Conservation (phyloP, 1,140 invertebrate genomes). For the Microvelia longipes region DNA sequence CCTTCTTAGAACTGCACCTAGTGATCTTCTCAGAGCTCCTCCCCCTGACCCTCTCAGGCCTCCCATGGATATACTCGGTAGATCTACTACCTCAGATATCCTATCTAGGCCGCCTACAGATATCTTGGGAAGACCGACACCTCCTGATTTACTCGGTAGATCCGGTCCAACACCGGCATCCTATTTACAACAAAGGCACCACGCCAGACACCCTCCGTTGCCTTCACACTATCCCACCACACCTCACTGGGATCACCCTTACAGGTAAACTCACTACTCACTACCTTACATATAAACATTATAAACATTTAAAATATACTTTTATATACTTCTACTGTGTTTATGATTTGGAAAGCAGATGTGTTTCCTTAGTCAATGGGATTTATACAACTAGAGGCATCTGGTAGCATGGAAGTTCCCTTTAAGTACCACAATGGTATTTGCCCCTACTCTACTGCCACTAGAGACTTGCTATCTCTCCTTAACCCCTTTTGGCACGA, state of each 20-base stretch:
- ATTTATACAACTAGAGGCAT: no score
- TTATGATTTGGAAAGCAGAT: no score
- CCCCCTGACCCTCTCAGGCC: not conserved
- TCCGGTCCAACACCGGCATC: conserved; percentile 10
- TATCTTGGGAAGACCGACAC: not conserved
- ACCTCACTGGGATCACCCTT: conserved; percentile 21
- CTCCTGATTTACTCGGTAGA: not conserved
- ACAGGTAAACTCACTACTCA: conserved; percentile 6
- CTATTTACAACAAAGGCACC: conserved; percentile 17
- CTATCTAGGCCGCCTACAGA: not conserved
- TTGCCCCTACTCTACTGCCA: no score
- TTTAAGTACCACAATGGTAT: no score
- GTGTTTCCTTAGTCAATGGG: no score
- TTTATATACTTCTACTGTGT: no score
- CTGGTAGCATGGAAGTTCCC: no score
- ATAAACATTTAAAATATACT: no score
- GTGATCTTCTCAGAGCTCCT: not conserved
- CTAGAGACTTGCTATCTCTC: no score
- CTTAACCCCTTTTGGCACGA: no score
- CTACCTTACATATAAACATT: not conserved
- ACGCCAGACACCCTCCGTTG: conserved; percentile 17
- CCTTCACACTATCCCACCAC: conserved; percentile 17
- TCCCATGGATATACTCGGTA: not conserved
- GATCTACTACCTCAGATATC: not conserved
- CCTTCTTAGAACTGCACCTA: not conserved